Conservation (phyloP, 2,797 vertebrate species). For the Taenioides sp. region DNA sequence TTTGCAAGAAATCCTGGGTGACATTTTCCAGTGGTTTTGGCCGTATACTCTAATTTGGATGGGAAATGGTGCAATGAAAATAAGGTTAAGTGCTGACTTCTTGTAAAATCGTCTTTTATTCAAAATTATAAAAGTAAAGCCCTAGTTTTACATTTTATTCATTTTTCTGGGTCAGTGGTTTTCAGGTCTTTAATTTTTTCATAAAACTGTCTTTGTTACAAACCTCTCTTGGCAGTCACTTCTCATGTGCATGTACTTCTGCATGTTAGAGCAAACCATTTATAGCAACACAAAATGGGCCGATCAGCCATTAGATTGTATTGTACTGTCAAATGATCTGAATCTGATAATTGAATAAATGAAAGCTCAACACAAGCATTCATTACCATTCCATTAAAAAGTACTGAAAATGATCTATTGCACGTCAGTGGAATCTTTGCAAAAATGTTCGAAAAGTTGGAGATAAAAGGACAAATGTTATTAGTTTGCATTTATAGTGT, state of each 20-base stretch:
- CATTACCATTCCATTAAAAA: no score
- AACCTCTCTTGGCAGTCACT: not conserved
- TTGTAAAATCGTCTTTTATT: constrained; percentile 31
- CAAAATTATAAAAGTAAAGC: constrained; percentile 14
- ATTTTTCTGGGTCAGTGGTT: constrained; percentile 15
- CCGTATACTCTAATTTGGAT: constrained; percentile 43
- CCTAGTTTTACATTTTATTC: constrained; percentile 10
- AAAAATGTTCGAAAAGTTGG: no score
- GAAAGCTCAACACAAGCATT: no score
- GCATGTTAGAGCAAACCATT: not conserved
- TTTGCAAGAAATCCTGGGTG: constrained; percentile 21
- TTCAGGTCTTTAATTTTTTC: constrained; percentile 19
- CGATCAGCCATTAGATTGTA: not conserved
- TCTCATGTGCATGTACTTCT: no score
- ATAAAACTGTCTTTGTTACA: constrained; percentile 3
- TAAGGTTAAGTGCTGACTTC: constrained; percentile 31
- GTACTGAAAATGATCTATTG: no score
- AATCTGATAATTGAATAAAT: not conserved
- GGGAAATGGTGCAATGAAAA: constrained; percentile 41
- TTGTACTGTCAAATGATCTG: not conserved
- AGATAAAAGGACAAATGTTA: no score
- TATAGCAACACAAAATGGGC: not conserved
- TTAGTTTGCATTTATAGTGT: no score
- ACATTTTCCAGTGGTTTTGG: constrained; percentile 36
- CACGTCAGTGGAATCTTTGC: no score